Evolutionary conservation across 2,797 vertebrate species (phyloP).

Genomic region (Corythornis leucogaster): DNA sequence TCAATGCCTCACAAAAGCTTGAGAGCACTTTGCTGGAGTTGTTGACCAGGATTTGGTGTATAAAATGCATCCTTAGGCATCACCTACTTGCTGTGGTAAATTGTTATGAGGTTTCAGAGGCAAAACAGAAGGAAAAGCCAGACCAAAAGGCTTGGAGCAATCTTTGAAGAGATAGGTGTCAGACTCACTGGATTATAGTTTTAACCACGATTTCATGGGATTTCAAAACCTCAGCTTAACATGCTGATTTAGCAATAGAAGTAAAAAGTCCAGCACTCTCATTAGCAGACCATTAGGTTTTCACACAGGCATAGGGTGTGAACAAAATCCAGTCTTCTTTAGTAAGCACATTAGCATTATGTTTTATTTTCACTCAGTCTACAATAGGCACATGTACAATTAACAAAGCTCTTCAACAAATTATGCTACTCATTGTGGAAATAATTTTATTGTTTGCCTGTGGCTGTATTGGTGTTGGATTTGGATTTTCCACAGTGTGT

Average conservation of each 20-base stretch:
- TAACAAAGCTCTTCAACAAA: neutral
- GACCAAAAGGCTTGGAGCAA: neutral
- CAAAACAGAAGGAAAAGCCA: neutral
- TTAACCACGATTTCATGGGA: neutral
- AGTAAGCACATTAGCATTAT: rapidly evolving
- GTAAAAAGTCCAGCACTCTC: neutral
- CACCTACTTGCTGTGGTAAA: neutral
- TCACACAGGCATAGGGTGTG: neutral
- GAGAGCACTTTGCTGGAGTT: neutral
- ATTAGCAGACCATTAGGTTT: neutral
- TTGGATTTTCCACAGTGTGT: neutral
- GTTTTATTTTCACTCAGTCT: neutral
- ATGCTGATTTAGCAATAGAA: neutral
- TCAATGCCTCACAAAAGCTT: neutral
- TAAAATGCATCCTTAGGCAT: neutral
- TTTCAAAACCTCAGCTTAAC: neutral
- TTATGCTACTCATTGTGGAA: neutral
- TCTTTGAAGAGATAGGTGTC: neutral
- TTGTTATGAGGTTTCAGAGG: neutral
- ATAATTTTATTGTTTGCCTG: neutral
- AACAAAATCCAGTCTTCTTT: neutral
- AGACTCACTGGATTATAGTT: neutral
- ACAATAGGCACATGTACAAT: neutral
- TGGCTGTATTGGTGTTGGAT: neutral
- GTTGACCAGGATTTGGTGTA: neutral